Conservation (phyloP, 2,113 vertebrate genomes). For the Daubentonia madagascariensis region DNA sequence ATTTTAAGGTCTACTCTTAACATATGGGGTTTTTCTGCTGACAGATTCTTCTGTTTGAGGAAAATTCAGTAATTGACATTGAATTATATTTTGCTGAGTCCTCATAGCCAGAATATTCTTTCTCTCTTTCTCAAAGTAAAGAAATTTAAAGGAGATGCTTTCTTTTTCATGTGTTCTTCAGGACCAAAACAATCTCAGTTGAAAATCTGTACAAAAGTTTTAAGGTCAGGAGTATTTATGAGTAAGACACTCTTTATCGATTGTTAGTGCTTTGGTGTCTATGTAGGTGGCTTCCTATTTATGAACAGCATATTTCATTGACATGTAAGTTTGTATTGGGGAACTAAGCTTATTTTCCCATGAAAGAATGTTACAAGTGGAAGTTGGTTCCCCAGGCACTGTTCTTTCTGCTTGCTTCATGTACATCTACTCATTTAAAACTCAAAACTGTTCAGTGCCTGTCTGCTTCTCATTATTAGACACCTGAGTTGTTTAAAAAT, state of each 20-base stretch:
- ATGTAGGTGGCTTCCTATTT: background rate
- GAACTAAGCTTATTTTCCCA: background rate
- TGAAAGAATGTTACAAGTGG: background rate
- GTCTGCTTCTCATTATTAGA: fast-evolving
- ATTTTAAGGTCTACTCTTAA: background rate
- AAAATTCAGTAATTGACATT: background rate
- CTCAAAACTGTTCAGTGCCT: background rate
- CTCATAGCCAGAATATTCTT: background rate
- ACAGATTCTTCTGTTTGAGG: background rate
- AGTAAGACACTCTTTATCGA: background rate
- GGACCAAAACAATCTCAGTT: background rate
- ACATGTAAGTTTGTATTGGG: background rate
- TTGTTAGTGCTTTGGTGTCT: background rate
- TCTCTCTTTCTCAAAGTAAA: background rate
- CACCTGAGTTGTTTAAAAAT: background rate
- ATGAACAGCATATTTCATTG: background rate
- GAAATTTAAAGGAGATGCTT: background rate
- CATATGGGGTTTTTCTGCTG: background rate
- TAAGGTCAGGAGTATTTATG: background rate
- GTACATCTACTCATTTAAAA: background rate
- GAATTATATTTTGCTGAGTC: background rate
- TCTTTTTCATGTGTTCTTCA: background rate
- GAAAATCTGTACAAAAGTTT: background rate
- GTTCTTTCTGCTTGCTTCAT: background rate
- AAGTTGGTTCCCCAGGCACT: background rate